Conservation (phyloP, 1,140 invertebrate genomes). For the Delia radicum region DNA sequence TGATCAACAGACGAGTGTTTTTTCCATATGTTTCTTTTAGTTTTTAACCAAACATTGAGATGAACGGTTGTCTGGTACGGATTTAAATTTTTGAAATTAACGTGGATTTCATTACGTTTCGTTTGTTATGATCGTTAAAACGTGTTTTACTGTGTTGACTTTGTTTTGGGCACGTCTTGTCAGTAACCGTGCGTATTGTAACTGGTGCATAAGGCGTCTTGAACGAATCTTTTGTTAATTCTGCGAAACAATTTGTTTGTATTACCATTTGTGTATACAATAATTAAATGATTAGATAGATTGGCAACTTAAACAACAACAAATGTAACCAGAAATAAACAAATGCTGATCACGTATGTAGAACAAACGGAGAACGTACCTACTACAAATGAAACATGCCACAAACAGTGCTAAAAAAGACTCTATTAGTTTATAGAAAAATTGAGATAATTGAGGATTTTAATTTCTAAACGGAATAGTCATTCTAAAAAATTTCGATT, state of each 20-base stretch:
- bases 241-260: constrained; percentile 12
- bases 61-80: constrained; percentile 3
- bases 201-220: not conserved
- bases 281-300: constrained; percentile 13
- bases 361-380: constrained; percentile 42
- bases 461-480: too few species aligned
- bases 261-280: not conserved
- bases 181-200: not conserved
- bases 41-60: constrained; percentile 9
- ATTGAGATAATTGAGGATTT: too few species aligned
- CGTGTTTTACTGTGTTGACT: not conserved
- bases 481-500: constrained; percentile 26
- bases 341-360: constrained; percentile 46
- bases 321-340: not conserved
- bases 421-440: too few species aligned
- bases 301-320: not conserved
- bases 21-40: constrained; percentile 6
- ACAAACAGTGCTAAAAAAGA: not conserved
- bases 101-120: not conserved
- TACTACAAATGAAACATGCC: too few species aligned
- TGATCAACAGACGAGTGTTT: not conserved
- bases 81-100: not conserved
- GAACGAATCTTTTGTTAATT: not conserved
- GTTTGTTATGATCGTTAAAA: not conserved
- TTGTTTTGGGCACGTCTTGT: constrained; percentile 10